phyloP scores from a whole-genome alignment of 2,113 vertebrate species.

The Mungos mungo region DNA sequence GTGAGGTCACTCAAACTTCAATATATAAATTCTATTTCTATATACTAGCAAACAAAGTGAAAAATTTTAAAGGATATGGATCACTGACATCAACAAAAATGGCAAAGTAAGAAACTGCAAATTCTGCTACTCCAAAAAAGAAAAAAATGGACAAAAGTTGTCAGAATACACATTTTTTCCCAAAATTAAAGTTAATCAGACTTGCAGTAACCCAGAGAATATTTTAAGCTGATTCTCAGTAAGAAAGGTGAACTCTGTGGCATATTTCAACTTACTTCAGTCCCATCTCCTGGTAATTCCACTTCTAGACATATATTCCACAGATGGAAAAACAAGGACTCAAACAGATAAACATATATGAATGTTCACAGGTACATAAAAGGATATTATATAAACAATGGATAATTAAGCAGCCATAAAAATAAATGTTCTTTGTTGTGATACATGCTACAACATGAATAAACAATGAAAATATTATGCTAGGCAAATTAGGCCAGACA shows the following conservation, averaged over 20 bases:
- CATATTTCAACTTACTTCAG: neutral
- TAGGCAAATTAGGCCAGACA: neutral
- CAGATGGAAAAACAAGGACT: neutral
- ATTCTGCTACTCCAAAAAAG: neutral
- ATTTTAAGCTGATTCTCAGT: neutral
- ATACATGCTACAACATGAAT: neutral
- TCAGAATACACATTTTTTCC: constrained; percentile 27
- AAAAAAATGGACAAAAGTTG: neutral
- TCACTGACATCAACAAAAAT: neutral
- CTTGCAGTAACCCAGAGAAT: neutral
- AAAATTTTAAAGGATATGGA: neutral
- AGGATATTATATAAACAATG: neutral
- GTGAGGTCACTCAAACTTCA: neutral
- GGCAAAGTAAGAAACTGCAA: neutral
- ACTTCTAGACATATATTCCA: neutral
- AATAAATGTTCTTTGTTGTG: neutral
- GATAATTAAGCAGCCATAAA: neutral
- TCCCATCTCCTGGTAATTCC: neutral
- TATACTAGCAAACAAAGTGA: neutral
- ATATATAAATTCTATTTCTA: constrained; percentile 12
- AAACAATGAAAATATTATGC: neutral
- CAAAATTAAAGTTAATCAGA: neutral
- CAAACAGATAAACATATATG: neutral
- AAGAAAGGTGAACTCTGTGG: neutral
- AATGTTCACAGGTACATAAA: neutral